Evolutionary conservation across 2,888 invertebrate species (phyloP), one percentile per base, ranked within the genome.

Genomic region (Ophion costatus): DNA sequence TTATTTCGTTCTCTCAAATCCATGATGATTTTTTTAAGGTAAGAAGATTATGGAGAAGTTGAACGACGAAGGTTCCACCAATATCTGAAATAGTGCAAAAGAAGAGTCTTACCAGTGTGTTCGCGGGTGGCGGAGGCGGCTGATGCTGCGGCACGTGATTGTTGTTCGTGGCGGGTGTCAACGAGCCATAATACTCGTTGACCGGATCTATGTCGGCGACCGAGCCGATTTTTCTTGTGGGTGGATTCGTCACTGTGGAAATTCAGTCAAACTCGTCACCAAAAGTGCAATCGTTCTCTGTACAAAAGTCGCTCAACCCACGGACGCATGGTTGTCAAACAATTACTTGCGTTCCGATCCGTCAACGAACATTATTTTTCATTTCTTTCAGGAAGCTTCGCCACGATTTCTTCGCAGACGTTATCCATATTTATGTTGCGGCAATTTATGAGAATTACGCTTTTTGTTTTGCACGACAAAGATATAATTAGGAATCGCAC

Each of bases 161-260:
- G 81, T 92, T 94, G 90, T 94, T 93, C 89, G 92, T 93, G 91
- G 92, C 91, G 75, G 93, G 94, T 88, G 94, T 95, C 86, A 96
- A 92, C 24, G 97, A 97, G 71, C 97, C 97, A 93, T 97, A 97
- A 91, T 97, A 96, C 87, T 98, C 97, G 94, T 97, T 98, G 77
- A 99, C 95, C 1, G 99, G 99, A 94, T 99, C 99, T 93, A 99
- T 97, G 93, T 99, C 98, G 45, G 97, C 96, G 87, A 99, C 97
- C n/a, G 98, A 98, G 3, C 98, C 98, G 91, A 98, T 97, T 91
- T 96, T 95, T 87, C 97, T 95, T 75, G 94, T 94, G 75, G 95
- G 94, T 86, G 94, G 94, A 90, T 94, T 94, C 88, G 94, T 94
- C 86, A 95, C 95, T 95, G 91, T 45, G 91, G 56, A n/a, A 38